Evolutionary conservation across 2,113 vertebrate genomes (phyloP).

Genomic region (Rhodinocichla rosea): DNA sequence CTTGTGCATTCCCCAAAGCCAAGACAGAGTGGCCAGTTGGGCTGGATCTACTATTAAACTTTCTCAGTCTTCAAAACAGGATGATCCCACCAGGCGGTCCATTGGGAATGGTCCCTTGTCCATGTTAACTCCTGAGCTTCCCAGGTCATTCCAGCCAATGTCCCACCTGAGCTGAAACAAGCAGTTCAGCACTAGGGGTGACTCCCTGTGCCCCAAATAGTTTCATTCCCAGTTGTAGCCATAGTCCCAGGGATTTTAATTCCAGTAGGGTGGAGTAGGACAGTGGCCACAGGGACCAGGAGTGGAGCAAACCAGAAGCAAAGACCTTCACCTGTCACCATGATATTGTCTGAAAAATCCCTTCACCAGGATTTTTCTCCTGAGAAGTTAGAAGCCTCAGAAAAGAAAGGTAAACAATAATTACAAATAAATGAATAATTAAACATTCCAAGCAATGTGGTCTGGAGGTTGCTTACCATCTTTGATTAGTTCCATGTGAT

Average conservation of each 20-base stretch:
- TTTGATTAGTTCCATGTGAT: too few species aligned
- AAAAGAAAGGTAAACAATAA: too few species aligned
- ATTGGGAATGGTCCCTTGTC: background rate
- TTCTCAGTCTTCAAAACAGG: background rate
- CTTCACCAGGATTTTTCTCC: too few species aligned
- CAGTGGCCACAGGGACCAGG: background rate
- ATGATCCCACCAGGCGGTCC: background rate
- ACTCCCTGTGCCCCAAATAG: background rate
- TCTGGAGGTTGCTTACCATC: too few species aligned
- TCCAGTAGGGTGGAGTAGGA: background rate
- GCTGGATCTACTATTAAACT: background rate
- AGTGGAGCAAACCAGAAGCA: background rate
- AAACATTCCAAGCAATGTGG: too few species aligned
- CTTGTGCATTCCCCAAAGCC: background rate
- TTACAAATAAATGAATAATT: too few species aligned
- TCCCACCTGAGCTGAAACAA: background rate
- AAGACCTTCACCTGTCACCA: background rate
- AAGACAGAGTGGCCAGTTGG: background rate
- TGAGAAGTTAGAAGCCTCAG: too few species aligned
- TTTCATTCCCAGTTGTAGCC: background rate
- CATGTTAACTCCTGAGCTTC: background rate
- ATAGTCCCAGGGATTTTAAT: background rate
- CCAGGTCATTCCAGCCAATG: background rate
- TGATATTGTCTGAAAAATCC: too few species aligned
- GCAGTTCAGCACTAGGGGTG: background rate